A percentile compares a stretch with the other conserved stretches of the same genome.
These are phyloP conservation scores for Apodemus sylvaticus DNA, from an alignment of 2,113 vertebrate species.

Conservation along the genomic window DNA sequence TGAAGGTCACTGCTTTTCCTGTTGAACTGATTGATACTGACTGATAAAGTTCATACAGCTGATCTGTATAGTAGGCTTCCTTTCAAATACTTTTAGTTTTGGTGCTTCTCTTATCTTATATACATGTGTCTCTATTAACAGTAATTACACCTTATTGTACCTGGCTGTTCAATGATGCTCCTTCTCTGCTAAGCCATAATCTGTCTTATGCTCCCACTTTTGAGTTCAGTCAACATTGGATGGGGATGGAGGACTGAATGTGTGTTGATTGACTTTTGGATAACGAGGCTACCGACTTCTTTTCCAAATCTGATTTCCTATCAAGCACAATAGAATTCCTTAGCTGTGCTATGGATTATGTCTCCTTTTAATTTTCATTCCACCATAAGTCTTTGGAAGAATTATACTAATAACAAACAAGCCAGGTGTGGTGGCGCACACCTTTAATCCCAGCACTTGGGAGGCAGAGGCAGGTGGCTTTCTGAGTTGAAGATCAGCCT, in stretches of 20 bases:
- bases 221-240: background rate
- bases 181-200: background rate
- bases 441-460: background rate
- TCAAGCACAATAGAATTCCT: background rate
- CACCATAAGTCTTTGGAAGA: slow-evolving; percentile 34
- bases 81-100: background rate
- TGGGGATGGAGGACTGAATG: background rate
- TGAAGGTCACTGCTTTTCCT: background rate
- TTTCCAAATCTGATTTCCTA: slow-evolving; percentile 1
- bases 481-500: background rate
- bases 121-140: background rate
- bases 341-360: background rate
- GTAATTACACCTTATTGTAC: background rate
- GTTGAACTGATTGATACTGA: background rate
- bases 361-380: slow-evolving; percentile 40
- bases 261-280: background rate
- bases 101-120: background rate
- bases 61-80: background rate
- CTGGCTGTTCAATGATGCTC: too few species aligned
- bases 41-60: background rate
- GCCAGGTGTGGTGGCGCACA: background rate
- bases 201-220: background rate
- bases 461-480: background rate
- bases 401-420: background rate
- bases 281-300: background rate